A percentile compares a stretch with the other conserved stretches of the same genome.
Evolutionary conservation across 2,113 vertebrate species (phyloP).

Genomic region (Procavia capensis): DNA sequence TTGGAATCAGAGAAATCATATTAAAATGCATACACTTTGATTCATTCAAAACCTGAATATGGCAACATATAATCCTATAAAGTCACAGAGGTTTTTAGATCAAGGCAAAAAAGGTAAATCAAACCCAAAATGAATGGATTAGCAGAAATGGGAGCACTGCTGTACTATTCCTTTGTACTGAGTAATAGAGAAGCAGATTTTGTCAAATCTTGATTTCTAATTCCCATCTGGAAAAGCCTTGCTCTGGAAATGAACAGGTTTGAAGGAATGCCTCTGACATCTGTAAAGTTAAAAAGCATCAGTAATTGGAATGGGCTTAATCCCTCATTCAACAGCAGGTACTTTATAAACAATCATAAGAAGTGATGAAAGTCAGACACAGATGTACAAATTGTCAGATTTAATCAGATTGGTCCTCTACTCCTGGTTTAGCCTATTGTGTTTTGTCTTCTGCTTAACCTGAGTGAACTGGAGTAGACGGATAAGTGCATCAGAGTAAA

Average conservation of each 20-base stretch:
- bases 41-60: constrained; percentile 91
- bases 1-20: constrained; percentile 87
- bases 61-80: constrained; percentile 92
- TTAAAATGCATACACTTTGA: constrained; percentile 86
- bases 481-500: not conserved
- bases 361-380: constrained; percentile 48
- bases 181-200: constrained; percentile 97
- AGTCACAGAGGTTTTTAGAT: constrained; percentile 90
- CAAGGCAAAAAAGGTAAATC: constrained; percentile 92
- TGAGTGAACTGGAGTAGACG: not conserved
- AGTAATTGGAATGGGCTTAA: constrained; percentile 78
- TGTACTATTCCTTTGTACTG: constrained; percentile 86
- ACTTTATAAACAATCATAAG: not conserved
- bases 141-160: constrained; percentile 88
- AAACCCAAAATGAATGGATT: constrained; percentile 94
- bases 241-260: constrained; percentile 81
- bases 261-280: constrained; percentile 84
- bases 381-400: constrained; percentile 19
- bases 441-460: not conserved
- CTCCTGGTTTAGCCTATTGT: not conserved
- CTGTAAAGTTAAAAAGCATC: constrained; percentile 83
- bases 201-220: constrained; percentile 87
- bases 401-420: not conserved
- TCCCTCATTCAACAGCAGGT: constrained; percentile 80
- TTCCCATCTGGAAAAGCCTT: constrained; percentile 89